phyloP scores from a whole-genome alignment of 2,888 invertebrate species.

The Rhogogaster chlorosoma region DNA sequence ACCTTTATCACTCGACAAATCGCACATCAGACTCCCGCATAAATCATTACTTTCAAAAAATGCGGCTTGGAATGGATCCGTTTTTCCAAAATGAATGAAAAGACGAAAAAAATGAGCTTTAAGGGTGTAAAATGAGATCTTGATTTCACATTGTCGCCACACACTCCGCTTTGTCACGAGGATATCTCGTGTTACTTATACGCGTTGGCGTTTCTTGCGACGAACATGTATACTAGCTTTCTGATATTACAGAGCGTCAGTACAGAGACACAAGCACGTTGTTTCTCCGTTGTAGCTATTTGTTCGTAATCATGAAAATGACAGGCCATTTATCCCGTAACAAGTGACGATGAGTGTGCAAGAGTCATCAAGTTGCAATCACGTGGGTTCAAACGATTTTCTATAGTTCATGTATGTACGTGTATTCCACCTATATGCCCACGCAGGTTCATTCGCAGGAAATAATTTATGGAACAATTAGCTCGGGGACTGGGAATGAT shows the following conservation, averaged over 20 bases:
- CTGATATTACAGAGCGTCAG: not conserved
- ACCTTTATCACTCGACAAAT: constrained; percentile 11
- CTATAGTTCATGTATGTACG: not conserved
- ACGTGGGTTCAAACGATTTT: not conserved
- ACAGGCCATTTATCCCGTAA: constrained; percentile 42
- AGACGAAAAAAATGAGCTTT: not conserved
- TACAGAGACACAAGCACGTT: not conserved
- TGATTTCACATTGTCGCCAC: constrained; percentile 40
- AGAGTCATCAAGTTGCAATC: not conserved
- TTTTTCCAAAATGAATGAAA: not conserved
- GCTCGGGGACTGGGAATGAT: not conserved
- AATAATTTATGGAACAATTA: not conserved
- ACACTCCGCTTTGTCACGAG: constrained; percentile 23
- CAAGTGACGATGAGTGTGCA: constrained; percentile 20
- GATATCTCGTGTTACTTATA: constrained; percentile 19
- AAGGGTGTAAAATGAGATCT: not conserved
- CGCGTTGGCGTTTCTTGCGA: constrained; percentile 41
- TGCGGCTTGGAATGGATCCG: not conserved
- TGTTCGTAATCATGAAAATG: constrained; percentile 46
- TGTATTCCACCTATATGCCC: not conserved
- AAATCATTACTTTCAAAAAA: not conserved
- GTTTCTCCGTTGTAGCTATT: not conserved
- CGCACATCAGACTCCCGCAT: not conserved
- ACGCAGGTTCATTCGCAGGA: not conserved
- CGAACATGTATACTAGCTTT: not conserved